Evolutionary conservation across 2,888 invertebrate species (phyloP).

Genomic region (Bembecia ichneumoniformis): DNA sequence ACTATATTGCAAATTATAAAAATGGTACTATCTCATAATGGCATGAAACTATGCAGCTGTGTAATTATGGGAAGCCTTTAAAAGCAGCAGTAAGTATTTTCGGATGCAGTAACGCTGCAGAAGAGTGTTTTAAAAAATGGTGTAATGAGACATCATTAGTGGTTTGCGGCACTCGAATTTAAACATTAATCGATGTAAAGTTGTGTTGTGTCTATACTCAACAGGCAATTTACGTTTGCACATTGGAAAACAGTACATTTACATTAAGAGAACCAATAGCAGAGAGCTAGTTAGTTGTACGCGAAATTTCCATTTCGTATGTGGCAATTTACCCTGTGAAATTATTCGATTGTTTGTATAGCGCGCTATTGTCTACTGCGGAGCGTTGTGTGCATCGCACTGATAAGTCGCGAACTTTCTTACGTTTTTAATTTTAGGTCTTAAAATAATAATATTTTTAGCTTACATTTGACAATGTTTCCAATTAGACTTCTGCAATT

Average conservation of each 20-base stretch:
- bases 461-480: too few relatives aligned
- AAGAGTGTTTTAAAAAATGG: neutral
- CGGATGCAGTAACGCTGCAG: neutral
- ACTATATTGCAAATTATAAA: too few relatives aligned
- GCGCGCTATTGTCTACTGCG: slow-evolving; percentile 31
- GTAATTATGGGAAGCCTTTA: neutral
- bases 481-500: too few relatives aligned
- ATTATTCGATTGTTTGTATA: slow-evolving; percentile 51
- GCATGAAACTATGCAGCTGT: neutral
- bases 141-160: neutral
- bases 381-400: slow-evolving; percentile 30
- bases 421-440: neutral
- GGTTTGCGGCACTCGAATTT: neutral
- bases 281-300: slow-evolving; percentile 24
- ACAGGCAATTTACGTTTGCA: slow-evolving; percentile 3
- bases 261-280: slow-evolving; percentile 44
- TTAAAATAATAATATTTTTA: neutral
- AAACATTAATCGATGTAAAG: neutral
- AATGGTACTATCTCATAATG: neutral
- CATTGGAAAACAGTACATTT: slow-evolving; percentile 37
- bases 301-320: slow-evolving; percentile 50
- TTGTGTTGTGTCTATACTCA: neutral
- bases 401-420: slow-evolving; percentile 18
- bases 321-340: slow-evolving; percentile 41
- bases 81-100: neutral